Base-by-base conservation (phyloP, 1,140 invertebrate genomes). In the Musca domestica region DNA sequence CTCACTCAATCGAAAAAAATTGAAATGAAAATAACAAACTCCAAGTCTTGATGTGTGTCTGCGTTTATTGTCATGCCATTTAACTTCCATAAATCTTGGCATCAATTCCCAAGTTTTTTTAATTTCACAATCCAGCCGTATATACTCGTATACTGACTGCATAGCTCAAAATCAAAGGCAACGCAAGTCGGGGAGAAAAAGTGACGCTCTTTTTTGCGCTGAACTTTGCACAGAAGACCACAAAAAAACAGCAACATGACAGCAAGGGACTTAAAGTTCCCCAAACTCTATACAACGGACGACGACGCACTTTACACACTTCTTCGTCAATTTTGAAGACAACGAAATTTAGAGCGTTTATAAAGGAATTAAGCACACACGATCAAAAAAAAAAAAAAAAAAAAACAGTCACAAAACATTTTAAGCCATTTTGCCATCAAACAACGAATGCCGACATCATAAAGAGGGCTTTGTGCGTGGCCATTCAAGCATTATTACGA, bases 41-140 rank as follows among this genome's bases (percentile, higher is more conserved):
- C 34, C 34, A 14, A 56, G 23, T 19, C n/a, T 34, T 7, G 41
- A 61, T 41, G 56, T 61, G 56, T 61, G 56, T 41, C 5, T 41
- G 34, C 12, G 34, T 61, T 61, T 61, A 61, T 61, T 61, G 56
- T 61, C 56, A 61, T 61, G 56, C 30, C 56, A 61, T 61, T 61
- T 61, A 61, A 61, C 56, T 61, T 61, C 56, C 56, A 61, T 61
- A 61, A 41, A 61, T 61, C 56, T 61, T 61, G 56, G 56, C 56
- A 61, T 61, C 56, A 61, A 61, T 61, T 61, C 19, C 2, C 15
- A 17, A 6, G 27, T 25, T 58, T 58, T 34, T 20, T 58, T 6
- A 4, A 30, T 27, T 58, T 58, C 54, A 61, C 30, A 61, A 23
- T 56, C 6, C 20, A 14, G 51, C 23, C 51, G 5, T 14, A 54